These are phyloP conservation scores for Falco berigora DNA, from an alignment of 2,797 vertebrate species.

Conservation along the genomic window DNA sequence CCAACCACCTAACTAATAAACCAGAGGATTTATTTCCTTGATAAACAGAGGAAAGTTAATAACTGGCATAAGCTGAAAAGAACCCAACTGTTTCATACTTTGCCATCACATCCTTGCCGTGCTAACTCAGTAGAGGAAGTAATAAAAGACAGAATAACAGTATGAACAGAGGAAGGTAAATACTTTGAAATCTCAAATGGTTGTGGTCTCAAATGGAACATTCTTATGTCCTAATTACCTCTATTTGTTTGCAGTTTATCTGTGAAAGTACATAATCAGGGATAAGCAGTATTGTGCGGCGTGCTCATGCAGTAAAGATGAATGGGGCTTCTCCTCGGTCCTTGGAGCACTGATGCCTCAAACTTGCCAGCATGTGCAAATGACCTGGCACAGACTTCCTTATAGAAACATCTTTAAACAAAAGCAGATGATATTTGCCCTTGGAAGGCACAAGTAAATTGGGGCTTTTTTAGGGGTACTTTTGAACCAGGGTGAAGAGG, in stretches of 20 bases:
- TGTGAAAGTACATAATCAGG: not conserved
- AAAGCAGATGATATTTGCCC: not conserved
- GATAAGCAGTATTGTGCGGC: not conserved
- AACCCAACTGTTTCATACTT: not conserved
- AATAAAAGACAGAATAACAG: not conserved
- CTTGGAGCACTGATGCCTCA: not conserved
- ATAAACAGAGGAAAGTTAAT: slow-evolving; percentile 5
- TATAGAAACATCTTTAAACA: not conserved
- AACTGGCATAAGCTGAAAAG: slow-evolving; percentile 28
- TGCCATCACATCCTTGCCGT: not conserved
- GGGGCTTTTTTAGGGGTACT: not conserved
- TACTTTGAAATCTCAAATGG: not conserved
- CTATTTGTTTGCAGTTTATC: not conserved
- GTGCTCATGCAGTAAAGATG: not conserved
- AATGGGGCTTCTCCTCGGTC: not conserved
- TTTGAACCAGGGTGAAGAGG: not conserved
- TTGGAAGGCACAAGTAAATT: not conserved
- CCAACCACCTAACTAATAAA: not conserved
- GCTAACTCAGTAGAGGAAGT: not conserved
- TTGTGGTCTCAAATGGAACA: not conserved
- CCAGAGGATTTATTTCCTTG: not conserved
- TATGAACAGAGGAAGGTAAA: not conserved
- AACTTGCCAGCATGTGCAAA: not conserved
- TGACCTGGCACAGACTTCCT: not conserved
- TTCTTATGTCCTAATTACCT: not conserved